Conservation (phyloP, 2,888 invertebrate genomes). For the Caenorhabditis sp. region DNA sequence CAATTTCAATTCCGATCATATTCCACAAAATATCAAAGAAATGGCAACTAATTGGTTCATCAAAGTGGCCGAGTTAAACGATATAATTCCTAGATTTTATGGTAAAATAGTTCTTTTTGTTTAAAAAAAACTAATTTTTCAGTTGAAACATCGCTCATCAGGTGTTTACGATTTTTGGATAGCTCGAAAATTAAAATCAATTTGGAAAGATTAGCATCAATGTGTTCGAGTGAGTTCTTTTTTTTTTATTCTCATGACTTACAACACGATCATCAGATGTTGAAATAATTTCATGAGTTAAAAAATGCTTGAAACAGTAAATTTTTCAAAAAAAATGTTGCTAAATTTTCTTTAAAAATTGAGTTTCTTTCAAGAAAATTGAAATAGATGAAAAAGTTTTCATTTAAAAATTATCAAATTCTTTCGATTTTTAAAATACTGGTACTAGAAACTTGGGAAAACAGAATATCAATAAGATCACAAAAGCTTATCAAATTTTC, state of each 20-base stretch:
- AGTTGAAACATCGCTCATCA: conserved; percentile 60
- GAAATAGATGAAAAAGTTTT: no score
- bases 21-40: conserved; percentile 72
- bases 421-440: no score
- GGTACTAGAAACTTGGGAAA: no score
- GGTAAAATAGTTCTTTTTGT: conserved; percentile 69
- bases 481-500: no score
- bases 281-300: neutral
- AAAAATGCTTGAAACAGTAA: no score
- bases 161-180: conserved; percentile 57
- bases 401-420: no score
- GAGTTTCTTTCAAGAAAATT: no score
- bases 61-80: conserved; percentile 95
- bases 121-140: conserved; percentile 10
- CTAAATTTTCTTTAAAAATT: no score
- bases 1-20: conserved; percentile 71
- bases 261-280: neutral
- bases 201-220: conserved; percentile 45
- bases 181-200: conserved; percentile 40
- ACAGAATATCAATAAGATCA: no score
- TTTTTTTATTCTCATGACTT: neutral
- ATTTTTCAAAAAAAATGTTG: no score
- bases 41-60: conserved; percentile 95
- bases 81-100: conserved; percentile 87
- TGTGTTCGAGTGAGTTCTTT: conserved; percentile 38